phyloP scores from a whole-genome alignment of 2,113 vertebrate species.

The Cynopterus brachyotis region DNA sequence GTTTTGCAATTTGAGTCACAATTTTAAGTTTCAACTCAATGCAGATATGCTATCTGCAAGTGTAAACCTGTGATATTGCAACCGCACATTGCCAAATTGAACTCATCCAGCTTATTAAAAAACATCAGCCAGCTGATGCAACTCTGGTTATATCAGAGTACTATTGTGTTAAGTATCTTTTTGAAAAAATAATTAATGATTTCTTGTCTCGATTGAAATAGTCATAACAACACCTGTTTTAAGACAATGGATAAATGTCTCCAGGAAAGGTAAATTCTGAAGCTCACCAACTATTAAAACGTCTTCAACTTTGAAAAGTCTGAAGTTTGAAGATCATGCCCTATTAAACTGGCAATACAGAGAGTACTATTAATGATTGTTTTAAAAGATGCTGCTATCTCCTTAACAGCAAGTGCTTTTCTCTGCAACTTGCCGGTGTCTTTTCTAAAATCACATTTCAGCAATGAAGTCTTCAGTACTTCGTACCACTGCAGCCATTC shows the following conservation, averaged over 20 bases:
- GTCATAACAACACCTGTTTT: neutral
- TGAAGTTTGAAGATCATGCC: neutral
- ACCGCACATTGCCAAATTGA: neutral
- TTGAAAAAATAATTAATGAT: neutral
- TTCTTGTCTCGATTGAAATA: conserved; percentile 16
- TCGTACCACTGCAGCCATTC: neutral
- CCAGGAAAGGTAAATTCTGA: neutral
- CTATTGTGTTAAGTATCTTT: neutral
- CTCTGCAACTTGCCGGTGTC: neutral
- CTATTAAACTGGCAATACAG: neutral
- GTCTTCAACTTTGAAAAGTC: neutral
- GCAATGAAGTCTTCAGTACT: neutral
- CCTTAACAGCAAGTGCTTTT: neutral
- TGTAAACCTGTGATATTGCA: neutral
- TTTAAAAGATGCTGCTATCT: neutral
- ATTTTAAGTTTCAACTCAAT: conserved; percentile 2
- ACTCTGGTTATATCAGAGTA: neutral
- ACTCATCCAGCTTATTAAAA: neutral
- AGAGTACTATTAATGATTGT: neutral
- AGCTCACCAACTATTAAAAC: neutral
- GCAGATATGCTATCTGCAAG: neutral
- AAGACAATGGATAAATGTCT: neutral
- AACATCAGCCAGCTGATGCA: neutral
- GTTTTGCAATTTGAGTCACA: neutral
- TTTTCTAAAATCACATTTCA: neutral